Percentiles rank a stretch among this genome's conserved stretches.
These are phyloP conservation scores for Delia radicum DNA, from an alignment of 1,140 invertebrate genomes.

Conservation along the genomic window DNA sequence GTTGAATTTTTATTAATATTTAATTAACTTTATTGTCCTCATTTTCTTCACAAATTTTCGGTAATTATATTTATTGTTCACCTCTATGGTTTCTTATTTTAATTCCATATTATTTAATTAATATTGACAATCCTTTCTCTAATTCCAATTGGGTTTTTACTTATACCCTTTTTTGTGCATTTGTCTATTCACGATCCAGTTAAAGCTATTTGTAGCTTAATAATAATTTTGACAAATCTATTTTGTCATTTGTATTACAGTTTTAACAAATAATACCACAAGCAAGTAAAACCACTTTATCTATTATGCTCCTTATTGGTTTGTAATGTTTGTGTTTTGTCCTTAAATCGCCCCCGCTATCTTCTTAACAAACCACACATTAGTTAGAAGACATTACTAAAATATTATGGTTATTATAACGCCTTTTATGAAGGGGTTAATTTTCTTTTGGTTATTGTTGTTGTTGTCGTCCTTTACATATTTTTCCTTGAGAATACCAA, in stretches of 20 bases:
- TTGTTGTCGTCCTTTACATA: not conserved
- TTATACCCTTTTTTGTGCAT: not conserved
- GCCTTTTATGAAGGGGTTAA: conserved; percentile 1
- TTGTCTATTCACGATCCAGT: not conserved
- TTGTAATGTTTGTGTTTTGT: not conserved
- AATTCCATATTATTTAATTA: not conserved
- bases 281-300: conserved; percentile 18
- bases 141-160: not conserved
- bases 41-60: too few relatives aligned
- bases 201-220: not conserved
- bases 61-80: too few relatives aligned
- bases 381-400: conserved; percentile 7
- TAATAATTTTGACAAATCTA: conserved; percentile 28
- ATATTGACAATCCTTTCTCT: not conserved
- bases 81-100: too few relatives aligned
- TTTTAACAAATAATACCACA: not conserved
- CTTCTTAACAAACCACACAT: not conserved
- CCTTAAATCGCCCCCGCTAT: not conserved
- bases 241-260: conserved; percentile 25
- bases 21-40: too few relatives aligned
- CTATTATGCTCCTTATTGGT: conserved; percentile 1
- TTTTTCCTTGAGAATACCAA: not conserved
- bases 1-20: too few relatives aligned
- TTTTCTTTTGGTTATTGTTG: not conserved
- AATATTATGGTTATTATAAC: conserved; percentile 22